These are phyloP conservation scores for Cyprinodon brontotheroides DNA, from an alignment of 2,113 vertebrate species.

Conservation along the genomic window DNA sequence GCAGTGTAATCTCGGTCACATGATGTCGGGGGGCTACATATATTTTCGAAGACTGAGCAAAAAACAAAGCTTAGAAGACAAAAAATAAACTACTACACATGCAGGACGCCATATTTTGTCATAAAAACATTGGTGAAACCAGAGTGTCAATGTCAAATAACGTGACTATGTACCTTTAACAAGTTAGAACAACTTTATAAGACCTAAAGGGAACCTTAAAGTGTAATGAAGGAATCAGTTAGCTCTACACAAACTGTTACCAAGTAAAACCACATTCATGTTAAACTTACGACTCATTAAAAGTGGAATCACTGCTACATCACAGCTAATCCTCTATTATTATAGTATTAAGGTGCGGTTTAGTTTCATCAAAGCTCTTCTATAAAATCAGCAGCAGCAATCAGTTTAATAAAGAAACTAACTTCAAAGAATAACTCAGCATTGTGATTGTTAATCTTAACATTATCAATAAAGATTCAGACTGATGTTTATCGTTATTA, in stretches of 20 bases:
- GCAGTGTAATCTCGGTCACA: no score
- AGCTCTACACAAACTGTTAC: not conserved
- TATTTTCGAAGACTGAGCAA: no score
- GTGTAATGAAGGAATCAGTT: not conserved
- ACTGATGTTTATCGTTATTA: not conserved
- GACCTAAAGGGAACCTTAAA: not conserved
- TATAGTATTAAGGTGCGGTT: conserved; percentile 58
- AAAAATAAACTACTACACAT: no score
- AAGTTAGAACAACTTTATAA: not conserved
- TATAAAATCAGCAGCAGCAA: not conserved
- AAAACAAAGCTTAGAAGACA: no score
- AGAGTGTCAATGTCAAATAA: no score
- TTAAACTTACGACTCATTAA: not conserved
- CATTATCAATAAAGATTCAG: not conserved
- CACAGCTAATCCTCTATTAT: conserved; percentile 22
- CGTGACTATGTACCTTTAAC: no score
- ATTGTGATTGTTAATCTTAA: not conserved
- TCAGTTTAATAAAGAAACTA: not conserved
- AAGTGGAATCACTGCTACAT: conserved; percentile 4
- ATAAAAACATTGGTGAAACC: no score
- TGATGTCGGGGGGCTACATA: no score
- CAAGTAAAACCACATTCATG: not conserved
- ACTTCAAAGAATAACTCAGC: not conserved
- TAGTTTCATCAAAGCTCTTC: conserved; percentile 11
- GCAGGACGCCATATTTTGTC: no score